phyloP scores from a whole-genome alignment of 2,888 invertebrate species.

The Trachelus troglodyta region DNA sequence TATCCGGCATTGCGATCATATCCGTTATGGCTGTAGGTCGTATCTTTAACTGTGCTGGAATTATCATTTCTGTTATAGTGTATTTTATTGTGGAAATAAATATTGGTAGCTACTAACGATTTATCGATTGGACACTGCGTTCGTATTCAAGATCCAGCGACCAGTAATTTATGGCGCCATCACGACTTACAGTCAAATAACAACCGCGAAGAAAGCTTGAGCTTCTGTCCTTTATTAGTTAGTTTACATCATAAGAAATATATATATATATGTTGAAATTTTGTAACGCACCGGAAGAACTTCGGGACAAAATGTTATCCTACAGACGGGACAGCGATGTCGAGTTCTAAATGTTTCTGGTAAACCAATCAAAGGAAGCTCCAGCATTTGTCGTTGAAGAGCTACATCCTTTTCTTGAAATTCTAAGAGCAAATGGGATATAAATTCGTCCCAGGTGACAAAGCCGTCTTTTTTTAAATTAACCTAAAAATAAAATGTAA shows the following conservation, averaged over 20 bases:
- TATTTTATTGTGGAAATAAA: background rate
- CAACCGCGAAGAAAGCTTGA: slow-evolving; percentile 74
- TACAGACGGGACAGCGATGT: slow-evolving; percentile 77
- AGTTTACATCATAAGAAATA: slow-evolving; percentile 11
- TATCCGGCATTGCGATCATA: slow-evolving; percentile 79
- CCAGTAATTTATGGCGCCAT: slow-evolving; percentile 85
- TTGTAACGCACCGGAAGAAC: slow-evolving; percentile 66
- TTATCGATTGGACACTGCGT: slow-evolving; percentile 73
- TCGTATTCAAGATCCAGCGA: slow-evolving; percentile 76
- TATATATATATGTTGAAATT: background rate
- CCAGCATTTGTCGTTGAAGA: slow-evolving; percentile 72
- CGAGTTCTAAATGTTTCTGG: slow-evolving; percentile 73
- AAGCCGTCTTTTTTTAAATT: slow-evolving; percentile 70
- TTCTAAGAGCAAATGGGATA: slow-evolving; percentile 80
- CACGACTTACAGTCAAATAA: slow-evolving; percentile 81
- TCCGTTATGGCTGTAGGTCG: slow-evolving; percentile 80
- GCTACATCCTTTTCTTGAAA: slow-evolving; percentile 75
- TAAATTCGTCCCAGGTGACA: slow-evolving; percentile 81
- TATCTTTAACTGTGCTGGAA: slow-evolving; percentile 71
- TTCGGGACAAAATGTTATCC: slow-evolving; percentile 74
- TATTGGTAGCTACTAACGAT: slow-evolving; percentile 69
- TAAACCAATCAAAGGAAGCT: slow-evolving; percentile 72
- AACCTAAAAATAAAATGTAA: slow-evolving; percentile 63
- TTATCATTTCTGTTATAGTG: slow-evolving; percentile 5
- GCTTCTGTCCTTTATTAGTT: slow-evolving; percentile 66